A percentile compares a stretch with the other conserved stretches of the same genome.
phyloP scores from a whole-genome alignment of 2,888 invertebrate genomes.

The Diaprepes abbreviatus region DNA sequence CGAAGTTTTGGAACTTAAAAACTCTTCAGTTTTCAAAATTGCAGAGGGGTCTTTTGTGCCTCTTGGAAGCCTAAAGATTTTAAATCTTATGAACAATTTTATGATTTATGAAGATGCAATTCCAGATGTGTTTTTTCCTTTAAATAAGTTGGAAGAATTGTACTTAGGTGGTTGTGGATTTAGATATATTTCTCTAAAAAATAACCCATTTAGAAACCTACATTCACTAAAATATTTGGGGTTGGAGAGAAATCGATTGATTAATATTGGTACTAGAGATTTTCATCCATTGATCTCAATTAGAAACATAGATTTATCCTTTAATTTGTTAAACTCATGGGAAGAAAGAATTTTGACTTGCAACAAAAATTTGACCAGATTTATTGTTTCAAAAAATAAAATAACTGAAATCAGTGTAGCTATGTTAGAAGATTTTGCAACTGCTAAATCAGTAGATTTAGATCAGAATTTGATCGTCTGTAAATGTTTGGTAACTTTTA shows the following conservation, averaged over 20 bases:
- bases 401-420: conserved; percentile 70
- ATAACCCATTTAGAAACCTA: conserved; percentile 70
- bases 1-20: conserved; percentile 69
- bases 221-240: conserved; percentile 70
- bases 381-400: conserved; percentile 71
- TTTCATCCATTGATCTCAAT: conserved; percentile 68
- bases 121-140: conserved; percentile 68
- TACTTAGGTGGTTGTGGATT: conserved; percentile 71
- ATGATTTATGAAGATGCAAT: conserved; percentile 60
- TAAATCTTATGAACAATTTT: conserved; percentile 72
- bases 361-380: conserved; percentile 65
- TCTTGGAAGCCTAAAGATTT: conserved; percentile 67
- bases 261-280: conserved; percentile 66
- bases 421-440: conserved; percentile 73
- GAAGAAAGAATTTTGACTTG: conserved; percentile 69
- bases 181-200: conserved; percentile 64
- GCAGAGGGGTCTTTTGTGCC: conserved; percentile 68
- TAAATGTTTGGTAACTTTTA: conserved; percentile 65
- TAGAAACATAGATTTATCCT: conserved; percentile 69
- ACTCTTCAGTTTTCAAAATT: conserved; percentile 70
- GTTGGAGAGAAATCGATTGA: conserved; percentile 69
- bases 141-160: conserved; percentile 69
- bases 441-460: conserved; percentile 68
- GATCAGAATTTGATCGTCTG: conserved; percentile 72
- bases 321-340: conserved; percentile 72